These are phyloP conservation scores for Wasmannia auropunctata DNA, from an alignment of 1,140 invertebrate species.

Conservation along the genomic window DNA sequence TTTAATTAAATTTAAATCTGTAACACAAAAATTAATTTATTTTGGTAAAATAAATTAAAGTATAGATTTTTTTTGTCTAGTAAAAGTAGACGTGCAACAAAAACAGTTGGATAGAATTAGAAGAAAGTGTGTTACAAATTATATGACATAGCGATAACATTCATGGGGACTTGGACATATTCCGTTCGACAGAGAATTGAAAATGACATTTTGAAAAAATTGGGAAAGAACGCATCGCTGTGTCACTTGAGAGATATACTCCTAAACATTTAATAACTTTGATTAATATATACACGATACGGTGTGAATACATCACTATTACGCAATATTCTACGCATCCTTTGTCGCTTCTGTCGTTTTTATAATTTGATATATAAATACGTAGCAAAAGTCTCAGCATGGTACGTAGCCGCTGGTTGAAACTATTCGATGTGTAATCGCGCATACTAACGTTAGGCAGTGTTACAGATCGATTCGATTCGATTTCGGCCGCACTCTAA, in stretches of 20 bases:
- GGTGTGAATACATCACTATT: constrained; percentile 62
- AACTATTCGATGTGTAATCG: constrained; percentile 76
- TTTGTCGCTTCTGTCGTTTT: constrained; percentile 64
- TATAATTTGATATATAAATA: constrained; percentile 81
- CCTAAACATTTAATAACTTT: constrained; percentile 78
- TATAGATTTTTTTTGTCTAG: background rate
- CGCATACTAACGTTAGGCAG: constrained; percentile 75
- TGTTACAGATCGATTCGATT: constrained; percentile 72
- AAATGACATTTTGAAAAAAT: too few relatives aligned
- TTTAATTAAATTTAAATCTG: background rate
- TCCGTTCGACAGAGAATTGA: constrained; percentile 37
- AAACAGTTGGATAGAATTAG: background rate
- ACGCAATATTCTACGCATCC: constrained; percentile 62
- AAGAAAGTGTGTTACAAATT: background rate
- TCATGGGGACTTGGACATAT: constrained; percentile 1
- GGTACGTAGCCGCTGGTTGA: constrained; percentile 69
- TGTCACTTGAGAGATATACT: constrained; percentile 64
- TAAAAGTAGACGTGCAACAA: background rate
- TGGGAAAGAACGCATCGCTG: constrained; percentile 63
- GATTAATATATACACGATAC: constrained; percentile 78
- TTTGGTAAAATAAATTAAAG: background rate
- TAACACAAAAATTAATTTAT: constrained; percentile 13
- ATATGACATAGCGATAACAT: constrained; percentile 25
- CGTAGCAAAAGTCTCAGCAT: constrained; percentile 77
- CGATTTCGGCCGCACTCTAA: constrained; percentile 56